Conservation (phyloP, 2,113 vertebrate genomes). For the Suncus etruscus region DNA sequence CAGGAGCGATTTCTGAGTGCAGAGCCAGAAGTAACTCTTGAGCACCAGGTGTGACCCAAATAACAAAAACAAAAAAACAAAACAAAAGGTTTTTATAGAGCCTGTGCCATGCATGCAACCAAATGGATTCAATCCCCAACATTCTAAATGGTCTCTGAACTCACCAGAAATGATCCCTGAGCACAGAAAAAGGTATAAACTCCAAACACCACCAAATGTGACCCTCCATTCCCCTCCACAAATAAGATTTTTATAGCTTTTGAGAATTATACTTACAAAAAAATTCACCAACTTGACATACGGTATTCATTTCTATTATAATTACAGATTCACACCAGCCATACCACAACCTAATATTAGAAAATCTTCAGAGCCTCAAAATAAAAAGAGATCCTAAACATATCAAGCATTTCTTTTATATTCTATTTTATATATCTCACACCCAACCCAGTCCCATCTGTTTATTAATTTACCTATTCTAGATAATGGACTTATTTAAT, state of each 20-base stretch:
- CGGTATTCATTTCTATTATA: not conserved
- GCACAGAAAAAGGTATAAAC: too few species aligned
- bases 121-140: too few species aligned
- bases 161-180: too few species aligned
- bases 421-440: not conserved
- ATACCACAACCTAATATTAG: not conserved
- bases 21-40: too few species aligned
- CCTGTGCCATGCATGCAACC: too few species aligned
- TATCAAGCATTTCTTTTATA: not conserved
- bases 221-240: too few species aligned
- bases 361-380: not conserved
- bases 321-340: not conserved
- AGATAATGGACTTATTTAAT: not conserved
- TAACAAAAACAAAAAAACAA: too few species aligned
- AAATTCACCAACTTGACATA: not conserved
- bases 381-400: not conserved
- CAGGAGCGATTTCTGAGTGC: too few species aligned
- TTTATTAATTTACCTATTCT: not conserved
- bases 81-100: too few species aligned
- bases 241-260: not conserved
- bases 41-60: too few species aligned
- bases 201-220: too few species aligned
- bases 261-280: not conserved
- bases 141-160: too few species aligned
- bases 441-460: not conserved